Percentiles rank a stretch among this genome's conserved stretches.
Evolutionary conservation across 2,888 invertebrate genomes (phyloP).

Genomic region (Drosophila robusta): DNA sequence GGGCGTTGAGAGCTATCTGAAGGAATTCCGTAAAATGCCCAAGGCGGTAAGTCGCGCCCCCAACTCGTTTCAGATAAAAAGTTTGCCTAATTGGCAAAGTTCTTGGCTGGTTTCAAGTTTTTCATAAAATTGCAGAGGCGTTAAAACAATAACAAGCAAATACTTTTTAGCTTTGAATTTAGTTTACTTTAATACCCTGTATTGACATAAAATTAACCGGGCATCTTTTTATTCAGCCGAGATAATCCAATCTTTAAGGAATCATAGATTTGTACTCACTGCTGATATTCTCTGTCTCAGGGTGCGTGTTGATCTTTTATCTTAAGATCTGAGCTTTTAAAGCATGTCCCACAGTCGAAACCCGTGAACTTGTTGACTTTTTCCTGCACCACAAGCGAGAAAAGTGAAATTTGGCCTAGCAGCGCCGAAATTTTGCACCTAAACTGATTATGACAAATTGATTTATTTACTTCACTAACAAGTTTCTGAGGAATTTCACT

Average conservation of each 20-base stretch:
- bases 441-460: constrained; percentile 83
- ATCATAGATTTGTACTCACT: neutral
- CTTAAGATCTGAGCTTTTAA: constrained; percentile 11
- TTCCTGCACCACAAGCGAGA: constrained; percentile 42
- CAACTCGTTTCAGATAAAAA: constrained; percentile 40
- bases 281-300: neutral
- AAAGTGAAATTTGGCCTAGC: constrained; percentile 67
- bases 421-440: constrained; percentile 77
- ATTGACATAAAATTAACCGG: neutral
- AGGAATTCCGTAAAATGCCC: constrained; percentile 91
- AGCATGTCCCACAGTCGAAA: constrained; percentile 34
- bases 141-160: constrained; percentile 64
- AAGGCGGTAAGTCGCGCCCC: constrained; percentile 86
- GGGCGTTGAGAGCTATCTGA: constrained; percentile 94
- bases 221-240: too few relatives aligned
- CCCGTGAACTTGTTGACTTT: constrained; percentile 23
- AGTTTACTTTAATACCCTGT: constrained; percentile 39
- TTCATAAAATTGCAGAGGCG: constrained; percentile 65
- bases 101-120: constrained; percentile 58
- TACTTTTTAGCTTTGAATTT: constrained; percentile 42
- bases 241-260: neutral
- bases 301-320: neutral
- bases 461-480: constrained; percentile 83
- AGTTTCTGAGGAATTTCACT: constrained; percentile 74
- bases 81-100: constrained; percentile 75